Base-by-base conservation (phyloP, 2,113 vertebrate species). In the Scophthalmus maximus region DNA sequence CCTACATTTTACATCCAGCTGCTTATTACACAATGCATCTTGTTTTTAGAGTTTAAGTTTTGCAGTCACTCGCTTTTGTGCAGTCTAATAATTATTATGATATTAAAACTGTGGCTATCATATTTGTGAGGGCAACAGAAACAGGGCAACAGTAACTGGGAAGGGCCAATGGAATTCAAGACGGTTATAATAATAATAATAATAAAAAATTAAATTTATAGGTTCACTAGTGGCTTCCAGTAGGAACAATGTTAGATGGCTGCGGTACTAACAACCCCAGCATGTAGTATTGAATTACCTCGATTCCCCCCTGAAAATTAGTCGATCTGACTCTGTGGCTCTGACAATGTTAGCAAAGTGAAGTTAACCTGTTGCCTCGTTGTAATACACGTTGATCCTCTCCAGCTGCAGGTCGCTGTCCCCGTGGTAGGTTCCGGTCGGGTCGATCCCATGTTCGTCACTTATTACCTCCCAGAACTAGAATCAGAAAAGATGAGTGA, bases 401-500 rank as follows among this genome's bases (percentile, higher is more conserved):
- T 90, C 86, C 76, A 90, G 65, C 52, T 90, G 88, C 76, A 90
- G 81, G 70, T 88, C 81, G 71, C 78, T 87, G 73, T 90, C 88
- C 1, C 88, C 86, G 0, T 85, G 84, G 61, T 88, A 90, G 0
- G 80, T 74, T 34, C 88, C 86, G 36, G 88, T 51, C 8, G 82
- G 86, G 70, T 90, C 84, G 65, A 88, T 90, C 29, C 88, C 86
- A 46, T 90, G 88, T 42, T 90, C 86, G 55, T 90, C 88, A 49
- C 86, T 88, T 12, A 90, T 88, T 0, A 90, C 88, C 67, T 90
- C 88, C 88, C 88, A 90, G 68, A 90, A 90, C 84, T 90, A n/a
- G 2, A 76, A 15, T 0, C 0, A 14, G 10, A 51, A 27, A 14
- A 47, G 1, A 65, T 8, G 30, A 32, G 4, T 32, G 8, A 4